Base-by-base conservation (phyloP, 2,888 invertebrate genomes). In the Odontomyia ornata region DNA sequence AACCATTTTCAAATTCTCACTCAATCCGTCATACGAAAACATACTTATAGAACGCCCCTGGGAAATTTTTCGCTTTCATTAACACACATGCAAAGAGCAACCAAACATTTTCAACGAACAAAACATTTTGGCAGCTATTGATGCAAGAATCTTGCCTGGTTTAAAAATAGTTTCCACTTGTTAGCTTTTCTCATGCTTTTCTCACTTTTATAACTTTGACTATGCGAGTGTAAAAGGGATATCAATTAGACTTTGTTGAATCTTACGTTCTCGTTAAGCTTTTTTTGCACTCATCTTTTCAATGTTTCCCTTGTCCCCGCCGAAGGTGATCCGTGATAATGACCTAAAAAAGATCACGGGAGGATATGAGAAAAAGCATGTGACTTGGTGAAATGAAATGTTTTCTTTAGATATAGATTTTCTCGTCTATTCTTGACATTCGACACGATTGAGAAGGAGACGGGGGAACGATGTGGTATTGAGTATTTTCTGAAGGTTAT, bases 81-180 rank as follows among this genome's bases (percentile, higher is more conserved):
- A 52, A 52, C 52, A 52, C 15, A 4, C 52, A 18, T 36, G 36
- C 9, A 36, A 36, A 36, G 36, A 36, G 3, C 36, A 36, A 9
- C 36, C 36, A 36, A 5, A 3, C 4, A 52, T 9, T 9, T 52
- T 15, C 3, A n/a, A 18, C 13, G 13, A 15, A 18, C 52, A 18
- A 52, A 52, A 43, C 43, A 52, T 52, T 52, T 52, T 52, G 52
- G 52, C 52, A 52, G 52, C 52, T 52, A 5, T 36, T 36, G 36
- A n/a, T 36, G 36, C 9, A 5, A 52, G 52, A 43, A 43, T 43
- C 15, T 52, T 18, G 15, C 15, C 18, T 4, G 7, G 43, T 43
- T 52, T 52, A 52, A 52, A 52, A 52, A 52, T 52, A 52, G 52
- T 52, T 52, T 52, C 7, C 52, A 18, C 13, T 52, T 52, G 18